Percentiles rank a stretch among this genome's conserved stretches.
These are phyloP conservation scores for Vulpes ferrilata DNA, from an alignment of 2,113 vertebrate species.

Conservation along the genomic window DNA sequence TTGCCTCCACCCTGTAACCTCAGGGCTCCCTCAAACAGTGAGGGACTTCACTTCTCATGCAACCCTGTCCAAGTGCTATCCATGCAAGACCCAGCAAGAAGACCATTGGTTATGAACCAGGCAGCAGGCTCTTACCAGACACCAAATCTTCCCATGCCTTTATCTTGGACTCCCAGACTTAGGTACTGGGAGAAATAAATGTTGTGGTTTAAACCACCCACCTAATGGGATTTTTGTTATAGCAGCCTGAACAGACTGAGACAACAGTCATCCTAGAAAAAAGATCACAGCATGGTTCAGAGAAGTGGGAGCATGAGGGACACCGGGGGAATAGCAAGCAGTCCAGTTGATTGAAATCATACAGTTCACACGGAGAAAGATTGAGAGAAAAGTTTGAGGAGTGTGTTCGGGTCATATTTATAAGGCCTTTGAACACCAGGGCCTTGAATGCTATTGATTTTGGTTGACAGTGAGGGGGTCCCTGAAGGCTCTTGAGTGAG, in stretches of 20 bases:
- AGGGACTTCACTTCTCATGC: not conserved
- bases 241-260: not conserved
- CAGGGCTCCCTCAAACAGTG: not conserved
- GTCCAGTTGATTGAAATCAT: not conserved
- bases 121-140: not conserved
- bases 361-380: not conserved
- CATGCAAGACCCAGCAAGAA: not conserved
- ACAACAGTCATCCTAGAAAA: not conserved
- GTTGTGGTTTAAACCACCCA: not conserved
- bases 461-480: not conserved
- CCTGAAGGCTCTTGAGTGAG: slow-evolving; percentile 33
- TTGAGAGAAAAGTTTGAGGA: not conserved
- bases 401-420: not conserved
- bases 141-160: not conserved
- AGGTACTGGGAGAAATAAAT: not conserved
- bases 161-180: not conserved
- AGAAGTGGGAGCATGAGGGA: not conserved
- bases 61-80: not conserved
- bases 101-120: not conserved
- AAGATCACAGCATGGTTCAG: not conserved
- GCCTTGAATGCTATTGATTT: not conserved
- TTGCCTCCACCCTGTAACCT: not conserved
- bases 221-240: not conserved
- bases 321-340: not conserved
- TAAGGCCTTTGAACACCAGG: not conserved